Base-by-base conservation (phyloP, 2,113 vertebrate species). In the Tachysurus fulvidraco region DNA sequence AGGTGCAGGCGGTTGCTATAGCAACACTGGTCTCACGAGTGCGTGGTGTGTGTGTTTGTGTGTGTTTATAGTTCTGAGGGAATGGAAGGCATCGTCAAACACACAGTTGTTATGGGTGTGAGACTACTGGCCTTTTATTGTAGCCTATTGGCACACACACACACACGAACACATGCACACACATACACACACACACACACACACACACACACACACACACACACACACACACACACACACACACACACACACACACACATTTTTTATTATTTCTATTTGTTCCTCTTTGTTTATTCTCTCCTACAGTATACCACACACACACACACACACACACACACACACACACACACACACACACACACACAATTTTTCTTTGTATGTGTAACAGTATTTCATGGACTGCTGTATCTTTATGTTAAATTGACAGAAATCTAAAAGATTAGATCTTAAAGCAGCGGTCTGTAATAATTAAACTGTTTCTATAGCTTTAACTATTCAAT, bases 51-150 rank as follows among this genome's bases (percentile, higher is more conserved):
- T 79, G 84, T 78, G 73, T 85, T 23, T 85, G 78, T 55, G 36
- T 80, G 81, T 84, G 80, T 83, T 83, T 86, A 78, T 90, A 23
- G 69, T 84, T 74, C 64, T 85, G 64, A 79, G 77, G 76, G 46
- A 59, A 88, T 62, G 30, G 69, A 85, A 79, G 59, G 67, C 52
- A 19, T 62, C n/a, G 3, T 55, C n/a, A 85, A 59, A 85, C 9
- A 50, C 14, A 77, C 25, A 7, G 59, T 82, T n/a, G 73, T 77
- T 77, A 52, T 55, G 50, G 55, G 52, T 17, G 28, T 55, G 50
- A 78, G 76, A 78, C 16, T 54, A 19, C 50, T 55, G 50, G 50
- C 50, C 46, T 17, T 78, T 54, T 78, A 78, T 78, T 78, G 76
- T 52, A 50, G 73, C 0, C 73, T 54, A 17, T 6, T 6, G 13